These are phyloP conservation scores for Suillia variegata DNA, from an alignment of 2,888 invertebrate genomes.

Conservation along the genomic window DNA sequence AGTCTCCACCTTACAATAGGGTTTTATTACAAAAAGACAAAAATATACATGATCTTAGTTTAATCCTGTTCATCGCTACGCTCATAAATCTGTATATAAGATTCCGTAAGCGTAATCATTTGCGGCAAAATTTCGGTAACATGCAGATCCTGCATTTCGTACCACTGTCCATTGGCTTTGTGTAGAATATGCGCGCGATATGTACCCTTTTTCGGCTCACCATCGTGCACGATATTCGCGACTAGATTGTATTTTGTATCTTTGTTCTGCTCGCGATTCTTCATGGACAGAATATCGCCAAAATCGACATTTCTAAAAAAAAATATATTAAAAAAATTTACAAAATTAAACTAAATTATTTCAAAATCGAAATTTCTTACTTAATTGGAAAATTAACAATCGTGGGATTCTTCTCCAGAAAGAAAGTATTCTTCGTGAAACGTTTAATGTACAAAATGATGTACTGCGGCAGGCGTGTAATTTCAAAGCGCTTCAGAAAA, in stretches of 20 bases:
- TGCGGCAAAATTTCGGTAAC: conserved; percentile 98
- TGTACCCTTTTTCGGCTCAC: conserved; percentile 92
- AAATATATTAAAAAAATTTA: too few relatives aligned
- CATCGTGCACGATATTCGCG: conserved; percentile 99
- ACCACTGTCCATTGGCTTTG: conserved; percentile 83
- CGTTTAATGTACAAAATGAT: conserved; percentile 95
- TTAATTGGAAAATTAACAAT: conserved; percentile 99
- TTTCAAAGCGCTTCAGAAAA: conserved; percentile 94
- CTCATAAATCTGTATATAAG: conserved; percentile 92
- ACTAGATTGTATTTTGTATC: conserved; percentile 93
- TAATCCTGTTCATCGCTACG: conserved; percentile 40
- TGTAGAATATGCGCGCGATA: conserved; percentile 94
- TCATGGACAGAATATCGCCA: conserved; percentile 89
- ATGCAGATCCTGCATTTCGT: conserved; percentile 96
- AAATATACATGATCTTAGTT: too few relatives aligned
- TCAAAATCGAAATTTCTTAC: conserved; percentile 68
- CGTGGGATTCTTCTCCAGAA: conserved; percentile 98
- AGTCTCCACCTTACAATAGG: too few relatives aligned
- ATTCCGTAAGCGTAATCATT: conserved; percentile 99
- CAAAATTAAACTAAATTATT: neutral
- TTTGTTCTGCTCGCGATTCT: conserved; percentile 76
- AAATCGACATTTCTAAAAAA: conserved; percentile 93
- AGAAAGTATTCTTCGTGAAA: conserved; percentile 99
- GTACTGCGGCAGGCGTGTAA: conserved; percentile 90
- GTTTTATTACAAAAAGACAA: too few relatives aligned